phyloP scores from a whole-genome alignment of 1,140 invertebrate species.

The Lordiphosa mommai region DNA sequence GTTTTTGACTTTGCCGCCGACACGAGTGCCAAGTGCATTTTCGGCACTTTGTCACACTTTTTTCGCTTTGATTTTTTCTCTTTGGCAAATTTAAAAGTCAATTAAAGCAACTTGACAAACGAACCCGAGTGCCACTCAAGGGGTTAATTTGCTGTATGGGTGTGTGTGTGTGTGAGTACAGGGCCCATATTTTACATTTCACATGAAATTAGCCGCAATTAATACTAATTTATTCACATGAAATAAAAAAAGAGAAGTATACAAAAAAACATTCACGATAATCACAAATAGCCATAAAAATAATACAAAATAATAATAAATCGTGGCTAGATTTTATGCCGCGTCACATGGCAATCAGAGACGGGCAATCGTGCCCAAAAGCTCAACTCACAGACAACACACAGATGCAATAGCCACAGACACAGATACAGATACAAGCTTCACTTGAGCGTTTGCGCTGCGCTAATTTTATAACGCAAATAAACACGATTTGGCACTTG shows the following conservation, averaged over 20 bases:
- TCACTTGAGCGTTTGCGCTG: conserved; percentile 24
- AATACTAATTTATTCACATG: conserved; percentile 27
- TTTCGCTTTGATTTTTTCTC: conserved; percentile 65
- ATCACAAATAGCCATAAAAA: conserved; percentile 19
- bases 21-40: conserved; percentile 14
- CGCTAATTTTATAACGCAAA: conserved; percentile 74
- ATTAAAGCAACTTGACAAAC: conserved; percentile 73
- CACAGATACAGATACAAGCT: conserved; percentile 11
- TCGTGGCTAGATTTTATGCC: conserved; percentile 52
- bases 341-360: conserved; percentile 63
- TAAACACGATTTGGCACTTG: conserved; percentile 75
- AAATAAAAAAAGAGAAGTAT: conserved; percentile 8
- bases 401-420: conserved; percentile 19
- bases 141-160: conserved; percentile 63
- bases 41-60: conserved; percentile 54
- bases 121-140: conserved; percentile 66
- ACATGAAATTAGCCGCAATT: conserved; percentile 57
- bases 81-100: conserved; percentile 65
- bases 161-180: conserved; percentile 19
- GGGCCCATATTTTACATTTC: conserved; percentile 21
- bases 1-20: conserved; percentile 12
- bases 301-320: conserved; percentile 22
- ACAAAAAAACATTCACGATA: conserved; percentile 30
- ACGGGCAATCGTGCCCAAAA: conserved; percentile 51
- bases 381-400: conserved; percentile 12